Evolutionary conservation across 2,888 invertebrate genomes (phyloP), one percentile per base, ranked within the genome.

Genomic region (Pristionchus maxplancki): DNA sequence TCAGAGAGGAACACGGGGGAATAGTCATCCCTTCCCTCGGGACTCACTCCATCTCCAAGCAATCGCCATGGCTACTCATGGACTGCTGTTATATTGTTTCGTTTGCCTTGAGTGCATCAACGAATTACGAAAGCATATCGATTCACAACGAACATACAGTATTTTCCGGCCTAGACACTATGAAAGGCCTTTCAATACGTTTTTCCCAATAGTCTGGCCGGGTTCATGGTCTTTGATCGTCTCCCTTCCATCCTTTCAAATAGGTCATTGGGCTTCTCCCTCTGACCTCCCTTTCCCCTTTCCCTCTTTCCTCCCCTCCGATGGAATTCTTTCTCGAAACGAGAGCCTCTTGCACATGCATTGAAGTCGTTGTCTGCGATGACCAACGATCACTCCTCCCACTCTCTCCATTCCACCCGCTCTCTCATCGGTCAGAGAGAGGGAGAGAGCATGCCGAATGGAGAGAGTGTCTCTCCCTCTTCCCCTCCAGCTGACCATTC

Each of bases 231-330:
- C 31, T 44, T 78, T 78, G 44, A 78, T 78, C 28, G 48, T n/a
- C n/a, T n/a, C n/a, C 44, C 13, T 78, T 5, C 13, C 40, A n/a
- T 11, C 40, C 13, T 40, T n/a, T 40, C 78, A 78, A 78, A 78
- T 78, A 78, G 78, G 78, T 78, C 78, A 44, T 40, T 78, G n/a
- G 34, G 78, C 78, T 78, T 78, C 78, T 78, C 78, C 44, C 78
- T 34, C 28, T 78, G 28, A n/a, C 44, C 78, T 28, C 44, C 40
- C 44, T 48, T 48, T 48, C 20, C 48, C 24, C 78, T 48, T 20
- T 40, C 44, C 44, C 44, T 28, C n/a, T 28, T 9, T 78, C 48
- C 37, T n/a, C 48, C 37, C 48, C 13, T 44, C 28, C 78, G 24
- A 44, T 31, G 37, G 20, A 37, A 44, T 44, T 34, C 34, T 64